phyloP scores from a whole-genome alignment of 2,797 vertebrate species.

The Pampus argenteus region DNA sequence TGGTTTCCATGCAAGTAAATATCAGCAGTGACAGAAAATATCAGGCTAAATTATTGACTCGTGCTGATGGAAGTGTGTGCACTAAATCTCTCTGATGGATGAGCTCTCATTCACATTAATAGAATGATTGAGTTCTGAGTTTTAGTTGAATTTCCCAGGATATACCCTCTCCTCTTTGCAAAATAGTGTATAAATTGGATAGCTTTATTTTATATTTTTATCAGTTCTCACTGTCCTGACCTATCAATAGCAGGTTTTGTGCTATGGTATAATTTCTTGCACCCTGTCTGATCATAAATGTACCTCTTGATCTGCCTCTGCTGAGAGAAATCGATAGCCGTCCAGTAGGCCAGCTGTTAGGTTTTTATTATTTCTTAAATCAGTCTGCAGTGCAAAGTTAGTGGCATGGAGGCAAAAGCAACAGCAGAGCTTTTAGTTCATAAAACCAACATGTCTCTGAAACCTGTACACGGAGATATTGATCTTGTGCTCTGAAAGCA shows the following conservation, averaged over 20 bases:
- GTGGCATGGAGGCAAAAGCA: constrained; percentile 54
- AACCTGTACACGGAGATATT: constrained; percentile 72
- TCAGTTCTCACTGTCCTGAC: constrained; percentile 57
- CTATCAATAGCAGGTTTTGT: constrained; percentile 72
- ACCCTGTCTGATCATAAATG: constrained; percentile 78
- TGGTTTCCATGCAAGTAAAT: constrained; percentile 35
- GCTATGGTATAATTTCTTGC: constrained; percentile 73
- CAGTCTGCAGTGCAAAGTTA: constrained; percentile 67
- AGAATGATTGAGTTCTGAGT: constrained; percentile 28
- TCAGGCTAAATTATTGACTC: constrained; percentile 20
- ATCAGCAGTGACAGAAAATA: constrained; percentile 30
- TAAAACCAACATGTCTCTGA: constrained; percentile 73
- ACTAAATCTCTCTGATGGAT: constrained; percentile 31
- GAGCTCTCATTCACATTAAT: constrained; percentile 25
- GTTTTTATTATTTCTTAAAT: constrained; percentile 82
- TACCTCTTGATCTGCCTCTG: constrained; percentile 76
- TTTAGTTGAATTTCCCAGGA: constrained; percentile 18
- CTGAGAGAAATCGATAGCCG: constrained; percentile 74
- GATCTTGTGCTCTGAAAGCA: constrained; percentile 63
- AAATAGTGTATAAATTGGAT: constrained; percentile 43
- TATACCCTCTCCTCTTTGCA: constrained; percentile 1
- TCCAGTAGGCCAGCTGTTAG: constrained; percentile 74
- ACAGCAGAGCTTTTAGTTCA: constrained; percentile 75
- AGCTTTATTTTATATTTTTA: constrained; percentile 34
- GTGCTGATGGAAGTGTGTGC: constrained; percentile 7